Evolutionary conservation across 2,888 invertebrate genomes (phyloP).

Genomic region (Agrotis exclamationis): DNA sequence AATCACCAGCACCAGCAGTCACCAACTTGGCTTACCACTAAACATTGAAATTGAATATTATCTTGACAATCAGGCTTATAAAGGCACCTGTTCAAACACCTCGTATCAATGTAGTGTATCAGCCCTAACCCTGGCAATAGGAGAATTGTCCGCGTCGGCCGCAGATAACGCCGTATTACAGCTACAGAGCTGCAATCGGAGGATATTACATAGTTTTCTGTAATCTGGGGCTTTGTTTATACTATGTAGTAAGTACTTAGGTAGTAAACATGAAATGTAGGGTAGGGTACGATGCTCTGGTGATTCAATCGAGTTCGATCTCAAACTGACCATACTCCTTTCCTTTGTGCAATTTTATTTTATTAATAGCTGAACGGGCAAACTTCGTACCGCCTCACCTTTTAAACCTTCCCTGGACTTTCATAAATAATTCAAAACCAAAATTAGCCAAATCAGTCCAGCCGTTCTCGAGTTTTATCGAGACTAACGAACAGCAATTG

Average conservation of each 20-base stretch:
- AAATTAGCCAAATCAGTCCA: too few species aligned
- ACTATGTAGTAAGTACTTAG: constrained; percentile 31
- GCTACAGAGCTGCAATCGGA: constrained; percentile 32
- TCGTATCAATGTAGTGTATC: constrained; percentile 66
- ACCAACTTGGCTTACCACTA: background rate
- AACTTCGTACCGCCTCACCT: too few species aligned
- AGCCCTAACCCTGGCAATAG: constrained; percentile 65
- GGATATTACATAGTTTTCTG: constrained; percentile 29
- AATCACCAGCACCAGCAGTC: background rate
- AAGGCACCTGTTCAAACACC: constrained; percentile 76
- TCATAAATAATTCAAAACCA: too few species aligned
- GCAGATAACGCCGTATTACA: constrained; percentile 50
- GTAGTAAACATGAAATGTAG: constrained; percentile 1
- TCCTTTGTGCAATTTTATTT: too few species aligned
- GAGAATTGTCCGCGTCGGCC: constrained; percentile 40
- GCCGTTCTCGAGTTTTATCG: too few species aligned
- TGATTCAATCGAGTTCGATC: background rate
- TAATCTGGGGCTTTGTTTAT: constrained; percentile 30
- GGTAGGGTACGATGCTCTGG: background rate
- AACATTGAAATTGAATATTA: constrained; percentile 41
- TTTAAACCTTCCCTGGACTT: too few species aligned
- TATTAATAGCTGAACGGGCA: too few species aligned
- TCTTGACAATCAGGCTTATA: constrained; percentile 63
- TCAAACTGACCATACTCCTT: too few species aligned
- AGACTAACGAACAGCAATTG: too few species aligned